A percentile compares a stretch with the other conserved stretches of the same genome.
Conservation (phyloP, 2,797 vertebrate genomes). For the Amniataba percoides region DNA sequence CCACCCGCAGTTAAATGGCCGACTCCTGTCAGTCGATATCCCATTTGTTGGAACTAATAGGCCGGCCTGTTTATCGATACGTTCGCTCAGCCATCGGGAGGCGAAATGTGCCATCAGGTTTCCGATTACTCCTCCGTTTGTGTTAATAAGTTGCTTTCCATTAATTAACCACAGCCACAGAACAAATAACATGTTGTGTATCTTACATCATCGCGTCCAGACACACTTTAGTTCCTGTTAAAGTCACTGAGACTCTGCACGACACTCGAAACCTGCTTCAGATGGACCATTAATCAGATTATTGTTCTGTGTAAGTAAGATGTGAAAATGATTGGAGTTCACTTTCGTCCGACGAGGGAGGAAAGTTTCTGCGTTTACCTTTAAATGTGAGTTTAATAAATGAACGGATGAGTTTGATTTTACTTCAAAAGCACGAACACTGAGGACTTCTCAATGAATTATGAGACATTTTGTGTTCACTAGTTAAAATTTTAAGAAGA, state of each 20-base stretch:
- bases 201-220: neutral
- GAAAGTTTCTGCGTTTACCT: neutral
- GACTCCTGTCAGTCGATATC: slow-evolving; percentile 49
- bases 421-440: no score
- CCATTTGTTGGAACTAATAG: slow-evolving; percentile 51
- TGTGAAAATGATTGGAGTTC: neutral
- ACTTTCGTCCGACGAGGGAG: neutral
- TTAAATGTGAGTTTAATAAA: neutral
- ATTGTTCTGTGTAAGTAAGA: neutral
- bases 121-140: slow-evolving; percentile 16
- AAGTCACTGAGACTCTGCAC: neutral
- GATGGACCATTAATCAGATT: no score
- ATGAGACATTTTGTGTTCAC: no score
- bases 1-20: slow-evolving; percentile 33
- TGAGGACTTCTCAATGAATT: no score
- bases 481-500: no score
- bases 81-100: neutral
- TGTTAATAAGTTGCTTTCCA: slow-evolving; percentile 11
- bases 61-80: slow-evolving; percentile 29
- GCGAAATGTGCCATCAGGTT: slow-evolving; percentile 9
- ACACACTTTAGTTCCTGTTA: neutral
- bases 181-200: neutral
- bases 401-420: neutral
- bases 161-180: neutral
- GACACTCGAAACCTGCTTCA: neutral